Conservation (phyloP, 2,888 invertebrate genomes). For the Lepas anatifera region DNA sequence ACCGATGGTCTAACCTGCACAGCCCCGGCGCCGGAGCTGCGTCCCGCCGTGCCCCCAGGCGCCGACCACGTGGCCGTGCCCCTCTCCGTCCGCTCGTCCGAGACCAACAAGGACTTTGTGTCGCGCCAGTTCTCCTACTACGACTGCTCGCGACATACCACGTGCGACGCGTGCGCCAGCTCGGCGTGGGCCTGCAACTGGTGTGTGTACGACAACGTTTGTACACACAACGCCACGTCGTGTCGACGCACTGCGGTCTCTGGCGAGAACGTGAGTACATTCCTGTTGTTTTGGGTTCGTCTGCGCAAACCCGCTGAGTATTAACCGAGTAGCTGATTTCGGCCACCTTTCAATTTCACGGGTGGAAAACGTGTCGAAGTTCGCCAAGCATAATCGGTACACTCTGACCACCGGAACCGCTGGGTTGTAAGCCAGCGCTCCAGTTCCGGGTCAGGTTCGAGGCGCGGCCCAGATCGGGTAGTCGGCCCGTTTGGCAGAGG, state of each 20-base stretch:
- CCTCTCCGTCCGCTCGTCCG: constrained; percentile 76
- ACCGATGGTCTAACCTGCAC: constrained; percentile 71
- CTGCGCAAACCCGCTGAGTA: no score
- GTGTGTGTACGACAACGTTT: constrained; percentile 93
- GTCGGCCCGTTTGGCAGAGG: no score
- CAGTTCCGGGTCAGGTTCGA: no score
- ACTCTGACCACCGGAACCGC: no score
- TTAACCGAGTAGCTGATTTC: no score
- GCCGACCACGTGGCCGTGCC: constrained; percentile 73
- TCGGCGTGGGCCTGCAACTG: constrained; percentile 94
- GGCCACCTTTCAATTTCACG: no score
- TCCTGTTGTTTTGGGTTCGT: no score
- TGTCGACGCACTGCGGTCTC: constrained; percentile 66
- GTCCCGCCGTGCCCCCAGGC: constrained; percentile 53
- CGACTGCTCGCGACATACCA: constrained; percentile 67
- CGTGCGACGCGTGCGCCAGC: constrained; percentile 68
- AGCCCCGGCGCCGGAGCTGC: constrained; percentile 60
- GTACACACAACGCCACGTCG: constrained; percentile 71
- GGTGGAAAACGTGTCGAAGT: no score
- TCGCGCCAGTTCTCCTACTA: constrained; percentile 83
- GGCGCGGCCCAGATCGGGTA: no score
- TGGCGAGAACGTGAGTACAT: constrained; percentile 55
- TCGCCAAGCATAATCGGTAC: no score
- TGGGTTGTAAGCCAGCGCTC: no score
- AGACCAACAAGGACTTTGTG: constrained; percentile 90